Evolutionary conservation across 2,113 vertebrate genomes (phyloP).

Genomic region (Micromys minutus): DNA sequence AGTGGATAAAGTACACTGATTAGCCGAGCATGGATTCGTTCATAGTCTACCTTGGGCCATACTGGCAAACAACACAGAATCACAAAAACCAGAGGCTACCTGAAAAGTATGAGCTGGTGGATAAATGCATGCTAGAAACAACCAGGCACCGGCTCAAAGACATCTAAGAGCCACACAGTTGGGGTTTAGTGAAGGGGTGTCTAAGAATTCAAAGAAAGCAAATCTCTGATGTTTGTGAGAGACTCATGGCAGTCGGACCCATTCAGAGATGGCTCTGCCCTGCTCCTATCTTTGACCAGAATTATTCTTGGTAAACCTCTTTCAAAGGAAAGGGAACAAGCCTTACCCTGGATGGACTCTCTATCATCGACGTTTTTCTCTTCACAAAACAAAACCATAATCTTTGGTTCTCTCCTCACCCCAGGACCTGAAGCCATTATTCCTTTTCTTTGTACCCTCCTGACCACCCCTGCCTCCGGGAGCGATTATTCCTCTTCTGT

Average conservation of each 20-base stretch:
- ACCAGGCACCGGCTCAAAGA: background rate
- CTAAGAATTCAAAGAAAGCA: background rate
- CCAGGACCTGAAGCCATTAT: background rate
- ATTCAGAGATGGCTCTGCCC: background rate
- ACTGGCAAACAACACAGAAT: background rate
- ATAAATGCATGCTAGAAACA: accelerated
- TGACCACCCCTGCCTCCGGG: background rate
- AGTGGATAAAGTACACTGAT: background rate
- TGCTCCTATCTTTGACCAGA: background rate
- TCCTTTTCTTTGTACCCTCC: background rate
- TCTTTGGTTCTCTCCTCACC: background rate
- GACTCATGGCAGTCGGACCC: background rate
- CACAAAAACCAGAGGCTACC: background rate
- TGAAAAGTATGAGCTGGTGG: background rate
- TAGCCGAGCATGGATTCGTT: background rate
- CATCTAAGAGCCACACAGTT: background rate
- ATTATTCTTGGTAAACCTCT: accelerated
- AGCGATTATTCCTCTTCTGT: accelerated
- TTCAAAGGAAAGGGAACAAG: too few species aligned
- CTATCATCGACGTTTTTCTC: background rate
- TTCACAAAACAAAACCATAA: background rate
- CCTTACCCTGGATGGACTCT: accelerated
- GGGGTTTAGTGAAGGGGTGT: background rate
- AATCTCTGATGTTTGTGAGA: background rate
- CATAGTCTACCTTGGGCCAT: background rate